These are phyloP conservation scores for Athrips mouffetella DNA, from an alignment of 2,888 invertebrate genomes.

Conservation along the genomic window DNA sequence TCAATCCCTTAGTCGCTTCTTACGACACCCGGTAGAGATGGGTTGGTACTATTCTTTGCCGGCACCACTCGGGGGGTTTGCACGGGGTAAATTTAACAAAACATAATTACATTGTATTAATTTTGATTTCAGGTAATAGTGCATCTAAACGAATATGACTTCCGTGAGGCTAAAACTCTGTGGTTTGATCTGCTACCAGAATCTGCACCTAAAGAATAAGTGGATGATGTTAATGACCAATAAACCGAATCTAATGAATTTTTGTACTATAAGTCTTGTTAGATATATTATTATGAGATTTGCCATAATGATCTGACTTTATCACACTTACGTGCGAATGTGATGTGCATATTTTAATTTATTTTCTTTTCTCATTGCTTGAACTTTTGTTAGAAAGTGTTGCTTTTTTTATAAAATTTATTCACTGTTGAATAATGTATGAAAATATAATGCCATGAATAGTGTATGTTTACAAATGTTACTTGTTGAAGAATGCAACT, in stretches of 20 bases:
- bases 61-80: too few relatives aligned
- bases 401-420: not conserved
- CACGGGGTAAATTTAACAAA: too few relatives aligned
- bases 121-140: constrained; percentile 77
- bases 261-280: constrained; percentile 21
- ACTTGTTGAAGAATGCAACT: constrained; percentile 21
- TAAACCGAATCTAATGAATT: constrained; percentile 39
- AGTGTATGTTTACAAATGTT: constrained; percentile 14
- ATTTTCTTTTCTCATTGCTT: not conserved
- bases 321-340: constrained; percentile 6
- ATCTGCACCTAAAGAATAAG: constrained; percentile 56
- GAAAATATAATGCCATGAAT: constrained; percentile 12
- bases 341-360: not conserved
- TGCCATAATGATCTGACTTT: constrained; percentile 34
- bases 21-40: too few relatives aligned
- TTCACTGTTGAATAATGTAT: not conserved
- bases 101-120: not conserved
- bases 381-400: not conserved
- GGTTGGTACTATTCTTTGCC: too few relatives aligned
- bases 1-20: too few relatives aligned
- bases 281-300: constrained; percentile 20
- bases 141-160: constrained; percentile 81
- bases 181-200: constrained; percentile 86
- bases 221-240: constrained; percentile 18
- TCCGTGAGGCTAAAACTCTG: constrained; percentile 82